Evolutionary conservation across 2,797 vertebrate species (phyloP).

Genomic region (Coregonus ussuriensis): DNA sequence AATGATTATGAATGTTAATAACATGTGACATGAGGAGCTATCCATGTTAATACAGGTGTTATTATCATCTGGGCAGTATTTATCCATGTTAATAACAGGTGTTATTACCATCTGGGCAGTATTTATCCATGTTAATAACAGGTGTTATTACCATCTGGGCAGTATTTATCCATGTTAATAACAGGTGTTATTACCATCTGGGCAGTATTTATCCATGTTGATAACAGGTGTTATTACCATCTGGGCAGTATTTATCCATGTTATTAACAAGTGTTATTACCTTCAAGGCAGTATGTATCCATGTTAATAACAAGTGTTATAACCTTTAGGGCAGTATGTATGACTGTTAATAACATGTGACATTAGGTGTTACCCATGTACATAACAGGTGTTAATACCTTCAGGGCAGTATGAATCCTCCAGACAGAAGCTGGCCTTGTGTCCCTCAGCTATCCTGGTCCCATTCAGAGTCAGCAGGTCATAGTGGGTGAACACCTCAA

Average conservation of each 20-base stretch:
- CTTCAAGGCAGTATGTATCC: too few species aligned
- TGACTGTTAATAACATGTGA: constrained; percentile 19
- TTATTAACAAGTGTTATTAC: too few species aligned
- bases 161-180: too few species aligned
- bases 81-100: constrained; percentile 85
- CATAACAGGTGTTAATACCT: constrained; percentile 71
- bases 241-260: constrained; percentile 29
- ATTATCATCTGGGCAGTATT: constrained; percentile 89
- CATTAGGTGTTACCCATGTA: constrained; percentile 69
- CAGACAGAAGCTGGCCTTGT: constrained; percentile 99
- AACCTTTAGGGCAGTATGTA: constrained; percentile 27
- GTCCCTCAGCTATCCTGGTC: constrained; percentile 93
- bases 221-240: too few species aligned
- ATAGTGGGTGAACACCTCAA: constrained; percentile 98
- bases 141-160: too few species aligned
- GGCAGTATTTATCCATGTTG: too few species aligned
- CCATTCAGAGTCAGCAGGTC: constrained; percentile 96
- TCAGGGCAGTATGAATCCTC: constrained; percentile 95
- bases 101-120: constrained; percentile 83
- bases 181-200: too few species aligned
- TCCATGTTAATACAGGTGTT: constrained; percentile 83
- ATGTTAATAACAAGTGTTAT: background rate
- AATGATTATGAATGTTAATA: constrained; percentile 15
- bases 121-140: constrained; percentile 90
- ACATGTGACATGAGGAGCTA: constrained; percentile 80